Conservation (phyloP, 2,113 vertebrate genomes). For the Desmodus rotundus region DNA sequence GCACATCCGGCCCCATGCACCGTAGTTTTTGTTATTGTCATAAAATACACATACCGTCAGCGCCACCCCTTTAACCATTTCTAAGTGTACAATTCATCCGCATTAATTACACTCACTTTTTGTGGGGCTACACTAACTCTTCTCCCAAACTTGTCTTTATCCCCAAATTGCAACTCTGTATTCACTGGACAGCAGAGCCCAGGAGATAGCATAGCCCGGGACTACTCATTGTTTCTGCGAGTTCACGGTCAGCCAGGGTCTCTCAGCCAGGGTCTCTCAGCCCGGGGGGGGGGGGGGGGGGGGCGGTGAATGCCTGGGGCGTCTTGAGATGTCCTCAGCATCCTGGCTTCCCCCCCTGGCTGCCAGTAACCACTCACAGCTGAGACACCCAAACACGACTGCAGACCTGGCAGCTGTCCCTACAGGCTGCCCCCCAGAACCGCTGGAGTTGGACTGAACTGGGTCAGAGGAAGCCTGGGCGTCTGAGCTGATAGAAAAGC, state of each 20-base stretch:
- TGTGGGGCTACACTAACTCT: accelerated
- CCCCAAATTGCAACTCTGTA: not conserved
- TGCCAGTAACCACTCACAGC: not conserved
- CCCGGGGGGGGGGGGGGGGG: not conserved
- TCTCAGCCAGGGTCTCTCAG: too few relatives aligned
- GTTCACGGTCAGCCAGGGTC: not conserved
- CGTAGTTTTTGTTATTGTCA: too few relatives aligned
- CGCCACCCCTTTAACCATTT: not conserved
- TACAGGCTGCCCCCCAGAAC: not conserved
- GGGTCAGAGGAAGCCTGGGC: not conserved
- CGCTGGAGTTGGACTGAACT: not conserved
- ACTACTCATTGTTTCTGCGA: not conserved
- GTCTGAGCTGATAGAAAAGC: not conserved
- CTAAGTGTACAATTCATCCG: accelerated
- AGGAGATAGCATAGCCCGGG: not conserved
- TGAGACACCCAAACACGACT: not conserved
- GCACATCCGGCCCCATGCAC: not conserved
- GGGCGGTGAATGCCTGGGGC: not conserved
- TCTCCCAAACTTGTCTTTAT: not conserved
- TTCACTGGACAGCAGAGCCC: too few relatives aligned
- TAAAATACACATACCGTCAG: accelerated
- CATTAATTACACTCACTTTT: not conserved
- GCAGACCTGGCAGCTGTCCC: not conserved
- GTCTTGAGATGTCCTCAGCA: not conserved
- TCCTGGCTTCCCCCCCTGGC: not conserved